These are phyloP conservation scores for Drosophila yooni DNA, from an alignment of 2,888 invertebrate genomes.

Conservation along the genomic window DNA sequence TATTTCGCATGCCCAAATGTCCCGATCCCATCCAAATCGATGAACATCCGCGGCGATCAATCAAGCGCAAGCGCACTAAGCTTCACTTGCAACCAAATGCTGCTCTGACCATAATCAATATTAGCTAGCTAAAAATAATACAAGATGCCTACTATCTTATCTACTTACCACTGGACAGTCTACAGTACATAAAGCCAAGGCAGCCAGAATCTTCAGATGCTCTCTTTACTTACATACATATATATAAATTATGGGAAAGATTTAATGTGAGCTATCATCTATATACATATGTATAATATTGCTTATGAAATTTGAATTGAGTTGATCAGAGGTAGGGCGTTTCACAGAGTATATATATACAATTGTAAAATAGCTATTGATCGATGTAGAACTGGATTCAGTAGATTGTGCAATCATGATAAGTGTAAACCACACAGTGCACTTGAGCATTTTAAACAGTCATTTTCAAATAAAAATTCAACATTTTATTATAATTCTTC, in stretches of 20 bases:
- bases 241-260: background rate
- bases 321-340: background rate
- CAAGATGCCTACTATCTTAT: conserved; percentile 17
- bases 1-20: conserved; percentile 66
- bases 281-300: background rate
- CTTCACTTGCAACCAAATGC: conserved; percentile 2
- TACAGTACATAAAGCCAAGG: background rate
- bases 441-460: background rate
- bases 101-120: conserved; percentile 51
- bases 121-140: conserved; percentile 64
- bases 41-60: conserved; percentile 49
- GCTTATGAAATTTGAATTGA: background rate
- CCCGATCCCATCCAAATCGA: conserved; percentile 57
- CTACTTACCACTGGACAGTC: background rate
- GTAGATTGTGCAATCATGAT: background rate
- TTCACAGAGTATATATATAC: background rate
- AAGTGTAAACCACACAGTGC: background rate
- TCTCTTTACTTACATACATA: background rate
- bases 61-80: conserved; percentile 31
- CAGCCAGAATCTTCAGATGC: background rate
- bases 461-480: background rate
- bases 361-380: background rate
- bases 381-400: conserved; percentile 7
- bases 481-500: background rate
- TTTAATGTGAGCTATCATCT: conserved; percentile 1